Evolutionary conservation across 2,797 vertebrate genomes (phyloP).

Genomic region (Tapirus indicus): DNA sequence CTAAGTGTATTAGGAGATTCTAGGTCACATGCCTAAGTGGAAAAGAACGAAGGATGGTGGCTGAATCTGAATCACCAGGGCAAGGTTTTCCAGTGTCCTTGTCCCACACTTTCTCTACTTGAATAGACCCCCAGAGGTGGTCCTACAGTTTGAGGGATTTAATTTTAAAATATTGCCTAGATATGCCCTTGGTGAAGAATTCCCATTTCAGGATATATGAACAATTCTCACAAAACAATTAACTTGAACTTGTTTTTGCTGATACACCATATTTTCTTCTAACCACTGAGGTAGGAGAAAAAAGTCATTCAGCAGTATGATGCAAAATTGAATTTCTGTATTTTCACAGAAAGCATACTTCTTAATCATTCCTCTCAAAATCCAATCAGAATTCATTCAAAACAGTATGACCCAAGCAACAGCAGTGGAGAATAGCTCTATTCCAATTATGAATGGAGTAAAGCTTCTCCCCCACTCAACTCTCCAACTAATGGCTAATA

Average conservation of each 20-base stretch:
- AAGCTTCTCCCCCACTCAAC: background rate
- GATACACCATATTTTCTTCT: background rate
- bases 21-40: background rate
- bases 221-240: background rate
- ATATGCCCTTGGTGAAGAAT: background rate
- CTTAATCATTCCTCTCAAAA: constrained; percentile 46
- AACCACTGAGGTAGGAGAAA: background rate
- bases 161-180: background rate
- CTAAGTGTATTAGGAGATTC: background rate
- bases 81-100: background rate
- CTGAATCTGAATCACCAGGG: background rate
- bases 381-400: constrained; percentile 17
- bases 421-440: background rate
- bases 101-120: background rate
- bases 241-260: background rate
- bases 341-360: constrained; percentile 37
- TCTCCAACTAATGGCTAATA: background rate
- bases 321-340: constrained; percentile 58
- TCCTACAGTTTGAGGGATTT: background rate
- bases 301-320: background rate
- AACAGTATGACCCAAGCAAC: background rate
- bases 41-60: background rate
- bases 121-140: rapidly evolving
- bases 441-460: background rate
- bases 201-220: background rate